Percentiles rank a stretch among this genome's conserved stretches.
phyloP scores from a whole-genome alignment of 2,888 invertebrate species.

The Drosophila anomelani region DNA sequence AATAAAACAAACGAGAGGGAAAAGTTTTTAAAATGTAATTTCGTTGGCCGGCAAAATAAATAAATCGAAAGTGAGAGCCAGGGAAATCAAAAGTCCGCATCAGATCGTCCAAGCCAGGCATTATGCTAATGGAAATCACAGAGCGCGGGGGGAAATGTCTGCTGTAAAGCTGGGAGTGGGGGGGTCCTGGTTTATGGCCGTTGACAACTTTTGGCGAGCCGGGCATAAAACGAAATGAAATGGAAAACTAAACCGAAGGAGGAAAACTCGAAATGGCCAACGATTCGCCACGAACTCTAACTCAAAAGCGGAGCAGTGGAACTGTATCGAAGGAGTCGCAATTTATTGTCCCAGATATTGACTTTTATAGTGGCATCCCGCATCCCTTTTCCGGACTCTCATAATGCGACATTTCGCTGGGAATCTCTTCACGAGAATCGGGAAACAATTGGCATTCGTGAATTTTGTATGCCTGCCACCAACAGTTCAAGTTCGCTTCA shows the following conservation, averaged over 20 bases:
- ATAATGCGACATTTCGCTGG: slow-evolving; percentile 55
- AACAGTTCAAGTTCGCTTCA: slow-evolving; percentile 42
- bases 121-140: slow-evolving; percentile 78
- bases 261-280: slow-evolving; percentile 30
- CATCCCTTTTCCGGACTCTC: slow-evolving; percentile 26
- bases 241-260: slow-evolving; percentile 69
- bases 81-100: slow-evolving; percentile 47
- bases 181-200: slow-evolving; percentile 59
- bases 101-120: slow-evolving; percentile 58
- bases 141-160: slow-evolving; percentile 32
- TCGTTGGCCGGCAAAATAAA: slow-evolving; percentile 65
- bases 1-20: slow-evolving; percentile 56
- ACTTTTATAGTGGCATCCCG: slow-evolving; percentile 73
- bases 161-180: slow-evolving; percentile 49
- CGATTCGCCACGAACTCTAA: slow-evolving; percentile 72
- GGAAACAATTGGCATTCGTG: slow-evolving; percentile 81
- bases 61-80: slow-evolving; percentile 69
- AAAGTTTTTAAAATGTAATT: slow-evolving; percentile 81
- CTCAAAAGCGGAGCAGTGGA: slow-evolving; percentile 48
- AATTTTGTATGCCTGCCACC: slow-evolving; percentile 69
- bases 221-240: slow-evolving; percentile 78
- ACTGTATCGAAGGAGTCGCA: slow-evolving; percentile 57
- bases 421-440: slow-evolving; percentile 76
- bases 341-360: slow-evolving; percentile 82
- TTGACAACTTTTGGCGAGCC: slow-evolving; percentile 74